Base-by-base conservation (phyloP, 2,888 invertebrate species). In the Cerastoderma edule region DNA sequence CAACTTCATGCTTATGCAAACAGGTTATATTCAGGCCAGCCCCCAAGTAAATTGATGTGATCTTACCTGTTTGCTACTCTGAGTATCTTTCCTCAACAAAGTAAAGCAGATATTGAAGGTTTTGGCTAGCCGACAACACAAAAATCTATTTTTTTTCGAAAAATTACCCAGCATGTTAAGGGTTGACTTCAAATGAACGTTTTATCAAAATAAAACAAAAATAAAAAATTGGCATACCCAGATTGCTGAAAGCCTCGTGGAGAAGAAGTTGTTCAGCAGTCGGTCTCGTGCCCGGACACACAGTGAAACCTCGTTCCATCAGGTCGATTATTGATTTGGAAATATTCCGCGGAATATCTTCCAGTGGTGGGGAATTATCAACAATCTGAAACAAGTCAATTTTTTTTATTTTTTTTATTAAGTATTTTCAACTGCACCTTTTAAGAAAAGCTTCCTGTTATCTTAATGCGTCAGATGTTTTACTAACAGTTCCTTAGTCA, bases 341-440 rank as follows among this genome's bases (percentile, higher is more conserved):
- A 2, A 90, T 74, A 67, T 87, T 87, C 1, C 69, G 53, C 2
- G 90, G 90, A 1, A 91, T 81, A 70, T 91, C 91, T 65, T 89
- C 86, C 57, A 90, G 16, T 6, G 91, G 91, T 10, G 91, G 89
- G 2, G 89, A 85, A 22, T 87, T 80, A 22, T 82, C 76, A 27
- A 83, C 87, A 65, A 91, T 91, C 91, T 91, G 78, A 24, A 56
- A 67, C n/a, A n/a, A n/a, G n/a, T n/a, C n/a, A n/a, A n/a, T n/a
- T n/a, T n/a, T n/a, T n/a, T n/a, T n/a, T n/a, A n/a, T n/a, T n/a
- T n/a, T n/a, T n/a, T n/a, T n/a, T n/a, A n/a, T n/a, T n/a, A n/a
- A n/a, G n/a, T n/a, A n/a, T n/a, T n/a, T n/a, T n/a, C n/a, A n/a
- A n/a, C n/a, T n/a, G n/a, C n/a, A n/a, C n/a, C n/a, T n/a, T n/a